Percentiles rank a stretch among this genome's conserved stretches.
phyloP scores from a whole-genome alignment of 2,888 invertebrate genomes.

The Octodonta nipae region DNA sequence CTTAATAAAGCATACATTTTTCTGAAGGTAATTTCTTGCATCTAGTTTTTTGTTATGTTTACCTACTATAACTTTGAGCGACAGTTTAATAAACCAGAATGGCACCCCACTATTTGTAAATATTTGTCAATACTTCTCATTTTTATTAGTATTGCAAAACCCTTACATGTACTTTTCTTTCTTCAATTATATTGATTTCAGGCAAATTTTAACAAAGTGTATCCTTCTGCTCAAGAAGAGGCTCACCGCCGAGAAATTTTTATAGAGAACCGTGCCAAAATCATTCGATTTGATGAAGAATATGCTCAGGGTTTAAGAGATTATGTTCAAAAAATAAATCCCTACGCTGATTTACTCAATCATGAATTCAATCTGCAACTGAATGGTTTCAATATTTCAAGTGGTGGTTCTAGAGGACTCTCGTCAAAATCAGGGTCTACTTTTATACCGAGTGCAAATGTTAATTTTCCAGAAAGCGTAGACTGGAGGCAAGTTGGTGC shows the following conservation, averaged over 20 bases:
- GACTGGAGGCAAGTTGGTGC: constrained; percentile 33
- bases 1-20: too few relatives aligned
- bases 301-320: constrained; percentile 25
- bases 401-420: neutral
- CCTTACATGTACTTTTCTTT: too few relatives aligned
- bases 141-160: too few relatives aligned
- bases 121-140: too few relatives aligned
- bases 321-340: constrained; percentile 29
- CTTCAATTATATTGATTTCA: too few relatives aligned
- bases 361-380: constrained; percentile 29
- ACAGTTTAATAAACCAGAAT: too few relatives aligned
- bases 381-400: constrained; percentile 34
- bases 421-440: constrained; percentile 15
- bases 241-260: constrained; percentile 28
- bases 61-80: too few relatives aligned
- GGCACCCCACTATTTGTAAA: too few relatives aligned
- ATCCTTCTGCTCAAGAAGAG: constrained; percentile 25
- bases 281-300: constrained; percentile 28
- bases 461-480: constrained; percentile 26
- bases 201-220: constrained; percentile 32
- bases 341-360: constrained; percentile 29
- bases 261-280: constrained; percentile 30
- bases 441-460: constrained; percentile 29
- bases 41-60: too few relatives aligned
- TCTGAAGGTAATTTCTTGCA: too few relatives aligned